A percentile compares a stretch with the other conserved stretches of the same genome.
phyloP scores from a whole-genome alignment of 1,140 invertebrate species.

The Whitmania pigra region DNA sequence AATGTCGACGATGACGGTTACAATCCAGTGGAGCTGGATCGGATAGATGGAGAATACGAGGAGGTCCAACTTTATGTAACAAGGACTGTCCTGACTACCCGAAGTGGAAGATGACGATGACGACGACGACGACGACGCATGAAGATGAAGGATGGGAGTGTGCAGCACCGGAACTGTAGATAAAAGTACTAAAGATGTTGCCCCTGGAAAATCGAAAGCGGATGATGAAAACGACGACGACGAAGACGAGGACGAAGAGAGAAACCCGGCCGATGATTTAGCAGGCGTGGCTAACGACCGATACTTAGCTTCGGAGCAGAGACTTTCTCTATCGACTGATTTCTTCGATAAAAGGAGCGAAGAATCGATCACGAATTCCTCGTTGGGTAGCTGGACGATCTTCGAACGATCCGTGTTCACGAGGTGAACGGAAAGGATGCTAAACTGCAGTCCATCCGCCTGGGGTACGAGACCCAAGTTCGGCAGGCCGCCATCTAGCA shows the following conservation, averaged over 20 bases:
- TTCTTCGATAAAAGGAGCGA: not conserved
- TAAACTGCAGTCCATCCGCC: no score
- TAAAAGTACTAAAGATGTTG: not conserved
- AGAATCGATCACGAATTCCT: not conserved
- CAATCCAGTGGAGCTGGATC: not conserved
- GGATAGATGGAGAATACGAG: not conserved
- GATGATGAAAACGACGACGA: constrained; percentile 2
- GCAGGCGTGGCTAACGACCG: not conserved
- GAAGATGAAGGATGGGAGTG: no score
- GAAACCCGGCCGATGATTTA: not conserved
- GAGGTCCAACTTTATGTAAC: not conserved
- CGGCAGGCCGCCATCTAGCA: no score
- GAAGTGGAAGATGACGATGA: not conserved
- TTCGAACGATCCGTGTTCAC: not conserved
- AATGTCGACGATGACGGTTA: constrained; percentile 7
- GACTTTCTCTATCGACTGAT: no score
- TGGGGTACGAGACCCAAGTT: no score
- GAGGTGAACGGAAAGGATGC: not conserved
- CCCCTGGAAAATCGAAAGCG: not conserved
- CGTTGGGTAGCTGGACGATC: not conserved
- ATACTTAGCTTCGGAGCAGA: no score
- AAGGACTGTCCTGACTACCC: not conserved
- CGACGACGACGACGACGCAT: not conserved
- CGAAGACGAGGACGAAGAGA: not conserved
- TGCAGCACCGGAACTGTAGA: no score